These are phyloP conservation scores for Tenthredo scrophulariae DNA, from an alignment of 2,888 invertebrate genomes.

Conservation along the genomic window DNA sequence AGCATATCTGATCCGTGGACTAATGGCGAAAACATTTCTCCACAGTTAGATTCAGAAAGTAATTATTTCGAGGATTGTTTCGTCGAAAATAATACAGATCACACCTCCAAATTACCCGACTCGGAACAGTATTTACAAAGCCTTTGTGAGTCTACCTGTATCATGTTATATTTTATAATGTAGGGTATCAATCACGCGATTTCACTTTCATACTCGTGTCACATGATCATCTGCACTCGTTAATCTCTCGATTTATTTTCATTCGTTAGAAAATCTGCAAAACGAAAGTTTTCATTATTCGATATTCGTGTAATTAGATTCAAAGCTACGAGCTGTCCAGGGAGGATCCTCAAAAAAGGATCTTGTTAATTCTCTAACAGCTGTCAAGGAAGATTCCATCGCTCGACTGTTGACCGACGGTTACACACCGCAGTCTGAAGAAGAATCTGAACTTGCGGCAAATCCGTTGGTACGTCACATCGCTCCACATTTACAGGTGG, in stretches of 20 bases:
- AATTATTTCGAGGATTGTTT: conserved; percentile 70
- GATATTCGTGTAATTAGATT: conserved; percentile 62
- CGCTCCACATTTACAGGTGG: conserved; percentile 76
- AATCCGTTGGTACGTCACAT: conserved; percentile 76
- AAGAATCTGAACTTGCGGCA: conserved; percentile 69
- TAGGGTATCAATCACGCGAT: background rate
- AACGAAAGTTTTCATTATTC: background rate
- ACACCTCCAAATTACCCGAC: conserved; percentile 78
- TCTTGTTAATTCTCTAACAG: conserved; percentile 81
- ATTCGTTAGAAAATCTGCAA: background rate
- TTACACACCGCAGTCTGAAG: conserved; percentile 79
- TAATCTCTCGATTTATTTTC: background rate
- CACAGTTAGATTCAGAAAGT: conserved; percentile 26
- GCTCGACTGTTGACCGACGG: conserved; percentile 82
- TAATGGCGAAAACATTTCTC: conserved; percentile 47
- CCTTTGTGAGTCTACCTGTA: conserved; percentile 82
- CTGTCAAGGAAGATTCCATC: conserved; percentile 82
- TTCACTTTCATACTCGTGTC: background rate
- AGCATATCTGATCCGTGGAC: conserved; percentile 70
- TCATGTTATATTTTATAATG: background rate
- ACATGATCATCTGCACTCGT: background rate
- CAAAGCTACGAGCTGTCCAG: conserved; percentile 69
- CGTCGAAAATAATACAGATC: conserved; percentile 60
- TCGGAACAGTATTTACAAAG: conserved; percentile 84
- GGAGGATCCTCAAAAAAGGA: conserved; percentile 79